phyloP scores from a whole-genome alignment of 2,113 vertebrate species.

The Entelurus aequoreus region DNA sequence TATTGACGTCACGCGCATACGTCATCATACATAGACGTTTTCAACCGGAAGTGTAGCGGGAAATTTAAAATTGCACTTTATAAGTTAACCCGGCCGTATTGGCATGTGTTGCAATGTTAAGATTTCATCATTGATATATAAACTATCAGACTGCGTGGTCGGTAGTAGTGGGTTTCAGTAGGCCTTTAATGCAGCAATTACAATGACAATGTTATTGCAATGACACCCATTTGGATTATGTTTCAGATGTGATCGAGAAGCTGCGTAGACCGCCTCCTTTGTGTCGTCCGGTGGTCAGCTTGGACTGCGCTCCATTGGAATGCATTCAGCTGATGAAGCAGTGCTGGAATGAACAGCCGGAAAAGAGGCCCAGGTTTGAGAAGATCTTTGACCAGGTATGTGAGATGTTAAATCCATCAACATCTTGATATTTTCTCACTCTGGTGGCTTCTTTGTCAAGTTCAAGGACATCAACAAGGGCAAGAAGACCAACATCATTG shows the following conservation, averaged over 20 bases:
- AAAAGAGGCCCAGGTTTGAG: constrained; percentile 69
- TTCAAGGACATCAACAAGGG: constrained; percentile 65
- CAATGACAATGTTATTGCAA: no score
- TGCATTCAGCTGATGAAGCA: constrained; percentile 78
- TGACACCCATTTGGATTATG: not conserved
- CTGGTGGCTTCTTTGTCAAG: constrained; percentile 8
- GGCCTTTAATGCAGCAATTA: no score
- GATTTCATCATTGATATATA: no score
- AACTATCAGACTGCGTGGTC: no score
- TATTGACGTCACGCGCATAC: no score
- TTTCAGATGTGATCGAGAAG: constrained; percentile 71
- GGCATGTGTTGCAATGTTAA: no score
- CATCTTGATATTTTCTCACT: not conserved
- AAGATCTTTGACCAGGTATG: constrained; percentile 74
- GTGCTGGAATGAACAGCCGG: constrained; percentile 77
- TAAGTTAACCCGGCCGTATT: no score
- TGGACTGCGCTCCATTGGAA: constrained; percentile 71
- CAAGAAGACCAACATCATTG: constrained; percentile 64
- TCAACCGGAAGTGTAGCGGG: no score
- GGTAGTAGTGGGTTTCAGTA: no score
- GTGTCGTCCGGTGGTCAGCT: constrained; percentile 70
- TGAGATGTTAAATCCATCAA: not conserved
- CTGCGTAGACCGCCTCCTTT: constrained; percentile 70
- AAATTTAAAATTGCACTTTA: no score
- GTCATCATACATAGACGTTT: no score